Evolutionary conservation across 2,888 invertebrate genomes (phyloP).

Genomic region (Lithophane leautieri): DNA sequence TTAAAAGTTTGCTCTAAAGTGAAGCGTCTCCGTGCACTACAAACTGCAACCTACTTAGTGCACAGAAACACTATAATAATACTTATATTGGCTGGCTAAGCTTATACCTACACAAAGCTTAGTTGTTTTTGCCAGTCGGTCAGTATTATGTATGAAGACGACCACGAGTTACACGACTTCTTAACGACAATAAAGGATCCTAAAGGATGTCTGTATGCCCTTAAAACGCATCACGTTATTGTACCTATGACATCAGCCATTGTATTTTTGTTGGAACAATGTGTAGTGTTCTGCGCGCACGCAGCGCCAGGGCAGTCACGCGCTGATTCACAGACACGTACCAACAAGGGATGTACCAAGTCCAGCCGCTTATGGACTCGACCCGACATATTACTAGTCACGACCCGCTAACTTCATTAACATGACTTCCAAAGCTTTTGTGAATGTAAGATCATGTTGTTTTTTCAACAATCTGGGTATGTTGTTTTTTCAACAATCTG

Average conservation of each 20-base stretch:
- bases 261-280: conserved; percentile 81
- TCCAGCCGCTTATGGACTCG: conserved; percentile 69
- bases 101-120: conserved; percentile 6
- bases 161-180: conserved; percentile 26
- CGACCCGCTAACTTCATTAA: conserved; percentile 71
- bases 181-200: conserved; percentile 38
- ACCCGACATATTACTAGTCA: conserved; percentile 71
- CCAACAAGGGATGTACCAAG: conserved; percentile 71
- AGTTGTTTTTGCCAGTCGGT: conserved; percentile 18
- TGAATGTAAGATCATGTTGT: neutral
- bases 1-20: neutral
- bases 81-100: neutral
- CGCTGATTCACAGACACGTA: conserved; percentile 80
- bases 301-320: conserved; percentile 76
- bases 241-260: conserved; percentile 83
- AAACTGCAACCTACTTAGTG: neutral
- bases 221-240: conserved; percentile 76
- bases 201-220: conserved; percentile 63
- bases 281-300: conserved; percentile 75
- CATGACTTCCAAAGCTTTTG: conserved; percentile 61
- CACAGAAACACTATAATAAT: neutral
- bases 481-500: conserved; percentile 3
- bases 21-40: neutral
- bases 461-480: conserved; percentile 12
- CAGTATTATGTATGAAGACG: conserved; percentile 26